Percentiles rank a stretch among this genome's conserved stretches.
phyloP scores from a whole-genome alignment of 2,797 vertebrate genomes.

The Varecia variegata region DNA sequence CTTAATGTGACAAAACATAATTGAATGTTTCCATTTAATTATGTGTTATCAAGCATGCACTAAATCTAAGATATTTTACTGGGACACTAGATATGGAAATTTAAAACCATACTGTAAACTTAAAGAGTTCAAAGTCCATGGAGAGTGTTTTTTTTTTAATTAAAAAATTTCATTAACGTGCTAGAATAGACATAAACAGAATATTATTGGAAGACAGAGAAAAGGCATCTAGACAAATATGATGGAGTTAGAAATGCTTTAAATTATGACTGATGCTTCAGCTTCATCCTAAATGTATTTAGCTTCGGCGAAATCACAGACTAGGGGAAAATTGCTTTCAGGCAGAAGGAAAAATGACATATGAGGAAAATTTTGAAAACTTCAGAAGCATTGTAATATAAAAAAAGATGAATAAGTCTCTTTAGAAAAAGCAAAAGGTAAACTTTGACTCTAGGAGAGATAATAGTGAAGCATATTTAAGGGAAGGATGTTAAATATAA shows the following conservation, averaged over 20 bases:
- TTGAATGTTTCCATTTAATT: not conserved
- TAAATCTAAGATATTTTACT: not conserved
- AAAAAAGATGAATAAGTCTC: not conserved
- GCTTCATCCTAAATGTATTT: not conserved
- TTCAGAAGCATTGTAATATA: too few species aligned
- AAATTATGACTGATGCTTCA: not conserved
- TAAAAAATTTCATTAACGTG: not conserved
- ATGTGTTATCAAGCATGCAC: not conserved
- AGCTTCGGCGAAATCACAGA: not conserved
- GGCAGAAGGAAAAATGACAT: not conserved
- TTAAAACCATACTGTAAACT: not conserved
- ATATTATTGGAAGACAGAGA: not conserved
- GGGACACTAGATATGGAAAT: not conserved
- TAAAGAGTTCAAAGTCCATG: not conserved
- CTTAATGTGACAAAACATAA: not conserved
- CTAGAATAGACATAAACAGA: not conserved
- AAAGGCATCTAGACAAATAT: not conserved
- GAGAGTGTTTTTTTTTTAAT: not conserved
- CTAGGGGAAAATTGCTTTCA: not conserved
- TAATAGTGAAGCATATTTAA: not conserved
- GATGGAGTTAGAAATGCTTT: not conserved
- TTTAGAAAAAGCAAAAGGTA: not conserved
- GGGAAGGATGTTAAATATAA: not conserved
- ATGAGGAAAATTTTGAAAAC: not conserved
- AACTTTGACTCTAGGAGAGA: not conserved